Conservation (phyloP, 1,140 invertebrate genomes). For the Lordiphosa stackelbergi region DNA sequence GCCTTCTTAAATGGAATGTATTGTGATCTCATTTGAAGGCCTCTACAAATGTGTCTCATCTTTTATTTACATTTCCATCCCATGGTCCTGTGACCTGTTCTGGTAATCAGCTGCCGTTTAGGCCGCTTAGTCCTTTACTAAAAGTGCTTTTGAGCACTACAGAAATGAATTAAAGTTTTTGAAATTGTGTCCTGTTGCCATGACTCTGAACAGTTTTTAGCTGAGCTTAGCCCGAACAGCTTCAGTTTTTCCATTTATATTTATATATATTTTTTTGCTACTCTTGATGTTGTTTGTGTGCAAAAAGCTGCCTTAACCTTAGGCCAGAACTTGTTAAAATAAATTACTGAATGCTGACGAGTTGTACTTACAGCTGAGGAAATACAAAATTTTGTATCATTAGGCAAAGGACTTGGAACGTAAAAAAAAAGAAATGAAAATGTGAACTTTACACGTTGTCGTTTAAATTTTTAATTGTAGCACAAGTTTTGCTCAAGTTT, state of each 20-base stretch:
- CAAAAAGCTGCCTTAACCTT: conserved; percentile 25
- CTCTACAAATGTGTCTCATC: conserved; percentile 6
- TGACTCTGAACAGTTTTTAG: conserved; percentile 22
- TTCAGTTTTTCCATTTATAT: conserved; percentile 12
- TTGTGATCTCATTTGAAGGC: background rate
- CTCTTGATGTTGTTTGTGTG: too few relatives aligned
- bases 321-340: conserved; percentile 14
- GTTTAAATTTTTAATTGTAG: conserved; percentile 55
- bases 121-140: conserved; percentile 36
- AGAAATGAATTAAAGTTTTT: conserved; percentile 53
- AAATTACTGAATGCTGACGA: conserved; percentile 9
- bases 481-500: conserved; percentile 17
- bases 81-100: conserved; percentile 1
- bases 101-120: conserved; percentile 38
- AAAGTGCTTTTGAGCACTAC: conserved; percentile 33
- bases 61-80: background rate
- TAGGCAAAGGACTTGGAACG: conserved; percentile 29
- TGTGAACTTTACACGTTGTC: conserved; percentile 26
- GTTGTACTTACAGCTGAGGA: background rate
- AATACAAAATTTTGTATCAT: conserved; percentile 46
- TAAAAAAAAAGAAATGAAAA: conserved; percentile 3
- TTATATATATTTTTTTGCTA: too few relatives aligned
- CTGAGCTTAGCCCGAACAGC: conserved; percentile 16
- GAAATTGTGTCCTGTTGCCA: conserved; percentile 32
- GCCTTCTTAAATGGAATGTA: too few relatives aligned